Base-by-base conservation (phyloP, 2,888 invertebrate genomes). In the Megamerina dolium region DNA sequence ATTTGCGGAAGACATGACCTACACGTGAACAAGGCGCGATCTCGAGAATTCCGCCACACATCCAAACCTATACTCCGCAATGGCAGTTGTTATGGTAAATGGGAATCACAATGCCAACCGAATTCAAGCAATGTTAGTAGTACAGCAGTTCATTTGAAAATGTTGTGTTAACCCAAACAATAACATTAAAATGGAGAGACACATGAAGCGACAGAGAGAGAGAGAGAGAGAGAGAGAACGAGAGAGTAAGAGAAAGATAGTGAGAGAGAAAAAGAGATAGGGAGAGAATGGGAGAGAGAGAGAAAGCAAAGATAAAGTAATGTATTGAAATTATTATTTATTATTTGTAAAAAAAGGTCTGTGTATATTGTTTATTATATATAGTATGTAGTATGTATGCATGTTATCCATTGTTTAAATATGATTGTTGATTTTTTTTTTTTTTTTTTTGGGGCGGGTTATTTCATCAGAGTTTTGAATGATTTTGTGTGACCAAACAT, bases 1-100 rank as follows among this genome's bases (percentile, higher is more conserved):
- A 88, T 79, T 93, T 93, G 73, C 95, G 87, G 80, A 95, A 95
- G 68, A 94, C 92, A 78, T 94, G 94, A 59, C 94, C 94, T 62
- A 94, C 93, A 74, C 88, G 87, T 57, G 89, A 91, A 75, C 94
- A 95, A 67, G 94, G 92, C 61, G 88, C 84, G 67, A 94, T 92
- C 79, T 92, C 89, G 77, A 95, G 79, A 63, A 82, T 80, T 63
- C 94, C 94, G 66, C 94, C 94, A 80, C 94, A 95, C 90, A 93
- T 91, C 94, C 94, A 95, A 73, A 93, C 87, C 93, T 93, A 53
- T 31, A 34, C 27, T 29, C 13, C 5, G 19, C n/a, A n/a, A n/a
- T n/a, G n/a, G n/a, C n/a, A n/a, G n/a, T n/a, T n/a, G n/a, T n/a
- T n/a, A n/a, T n/a, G n/a, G 12, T 6, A 18, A 35, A 31, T 26